Evolutionary conservation across 2,113 vertebrate species (phyloP).

Genomic region (Ctenomys sociabilis): DNA sequence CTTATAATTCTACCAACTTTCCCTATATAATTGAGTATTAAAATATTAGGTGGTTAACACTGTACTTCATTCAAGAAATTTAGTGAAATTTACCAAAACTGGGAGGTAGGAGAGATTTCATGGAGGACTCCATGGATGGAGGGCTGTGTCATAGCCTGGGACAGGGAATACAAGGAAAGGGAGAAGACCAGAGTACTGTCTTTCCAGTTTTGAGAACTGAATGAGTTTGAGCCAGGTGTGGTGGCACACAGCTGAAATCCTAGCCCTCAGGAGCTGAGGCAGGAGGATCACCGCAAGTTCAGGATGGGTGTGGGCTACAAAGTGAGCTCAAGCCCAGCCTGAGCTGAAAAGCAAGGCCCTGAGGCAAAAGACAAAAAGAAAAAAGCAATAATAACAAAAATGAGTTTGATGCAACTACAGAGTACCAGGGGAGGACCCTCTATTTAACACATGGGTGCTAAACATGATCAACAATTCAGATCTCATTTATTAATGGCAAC

Average conservation of each 20-base stretch:
- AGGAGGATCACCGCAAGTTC: too few species aligned
- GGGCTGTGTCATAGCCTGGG: not conserved
- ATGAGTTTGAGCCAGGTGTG: not conserved
- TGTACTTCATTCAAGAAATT: constrained; percentile 52
- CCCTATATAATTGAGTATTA: not conserved
- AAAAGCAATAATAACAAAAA: not conserved
- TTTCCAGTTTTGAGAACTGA: constrained; percentile 31
- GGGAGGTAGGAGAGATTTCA: not conserved
- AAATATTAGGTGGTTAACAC: not conserved
- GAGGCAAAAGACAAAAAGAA: too few species aligned
- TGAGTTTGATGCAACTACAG: not conserved
- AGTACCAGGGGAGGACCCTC: not conserved
- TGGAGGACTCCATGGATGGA: not conserved
- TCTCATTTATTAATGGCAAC: not conserved
- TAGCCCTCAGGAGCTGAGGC: too few species aligned
- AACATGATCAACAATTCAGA: constrained; percentile 1
- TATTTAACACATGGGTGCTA: not conserved
- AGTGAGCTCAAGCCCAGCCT: too few species aligned
- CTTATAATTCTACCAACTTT: not conserved
- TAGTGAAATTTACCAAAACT: constrained; percentile 39
- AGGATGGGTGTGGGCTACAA: too few species aligned
- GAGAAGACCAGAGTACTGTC: not conserved
- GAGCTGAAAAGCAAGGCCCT: too few species aligned
- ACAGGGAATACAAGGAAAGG: not conserved
- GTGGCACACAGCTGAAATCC: too few species aligned